Evolutionary conservation across 2,888 invertebrate genomes (phyloP).

Genomic region (Polyommatus iphigenia): DNA sequence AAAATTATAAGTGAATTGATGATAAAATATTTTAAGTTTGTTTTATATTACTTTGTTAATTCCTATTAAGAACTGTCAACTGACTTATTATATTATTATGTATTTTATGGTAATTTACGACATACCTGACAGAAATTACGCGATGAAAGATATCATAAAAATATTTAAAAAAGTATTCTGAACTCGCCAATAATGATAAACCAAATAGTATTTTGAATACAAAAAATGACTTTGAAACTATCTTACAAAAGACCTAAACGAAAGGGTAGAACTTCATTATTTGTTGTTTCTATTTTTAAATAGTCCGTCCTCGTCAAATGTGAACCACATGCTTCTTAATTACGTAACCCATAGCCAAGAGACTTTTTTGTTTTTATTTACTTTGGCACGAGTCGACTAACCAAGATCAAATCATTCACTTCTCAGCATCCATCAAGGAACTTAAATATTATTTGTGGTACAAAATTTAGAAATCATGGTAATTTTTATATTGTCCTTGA

Average conservation of each 20-base stretch:
- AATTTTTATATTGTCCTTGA: not conserved
- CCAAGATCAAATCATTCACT: slow-evolving; percentile 40
- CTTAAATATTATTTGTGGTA: slow-evolving; percentile 34
- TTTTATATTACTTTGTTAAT: no score
- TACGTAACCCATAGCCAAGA: slow-evolving; percentile 48
- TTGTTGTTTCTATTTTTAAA: slow-evolving; percentile 33
- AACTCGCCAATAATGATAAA: not conserved
- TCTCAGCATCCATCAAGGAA: slow-evolving; percentile 42
- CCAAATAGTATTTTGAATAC: not conserved
- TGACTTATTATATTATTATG: no score
- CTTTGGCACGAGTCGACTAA: slow-evolving; percentile 48
- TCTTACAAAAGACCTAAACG: not conserved
- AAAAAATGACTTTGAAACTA: not conserved
- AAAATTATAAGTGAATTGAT: no score
- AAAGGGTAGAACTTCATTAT: slow-evolving; percentile 14
- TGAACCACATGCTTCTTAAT: slow-evolving; percentile 49
- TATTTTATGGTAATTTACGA: no score
- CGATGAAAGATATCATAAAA: no score
- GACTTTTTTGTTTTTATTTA: slow-evolving; percentile 50
- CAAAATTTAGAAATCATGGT: not conserved
- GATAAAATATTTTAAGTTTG: no score
- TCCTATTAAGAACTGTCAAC: no score
- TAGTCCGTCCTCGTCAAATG: slow-evolving; percentile 42
- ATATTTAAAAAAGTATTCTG: no score
- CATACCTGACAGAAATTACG: no score